Evolutionary conservation across 2,888 invertebrate species (phyloP), one percentile per base, ranked within the genome.

Genomic region (Diadegma fenestrale): DNA sequence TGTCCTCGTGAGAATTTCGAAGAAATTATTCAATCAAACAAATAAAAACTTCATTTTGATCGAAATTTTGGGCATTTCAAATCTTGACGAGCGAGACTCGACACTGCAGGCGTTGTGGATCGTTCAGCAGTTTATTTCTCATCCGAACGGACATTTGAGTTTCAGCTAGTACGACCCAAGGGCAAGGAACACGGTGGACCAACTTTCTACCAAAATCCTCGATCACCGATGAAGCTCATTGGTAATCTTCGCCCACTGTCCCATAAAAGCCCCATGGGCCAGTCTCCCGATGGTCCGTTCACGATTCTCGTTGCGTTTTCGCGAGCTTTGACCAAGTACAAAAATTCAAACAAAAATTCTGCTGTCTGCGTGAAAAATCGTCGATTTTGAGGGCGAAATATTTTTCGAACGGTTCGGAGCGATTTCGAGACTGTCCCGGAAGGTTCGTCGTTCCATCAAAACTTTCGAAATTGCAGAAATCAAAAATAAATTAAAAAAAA

Each of bases 101-200:
- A 72, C 41, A 77, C 43, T 61, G 22, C 63, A 73, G 66, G 77
- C 66, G 22, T 54, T 48, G 51, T n/a, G 63, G 19, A 72, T 33
- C 63, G 48, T 58, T 54, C 68, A 84, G 82, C 76, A 79, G 80
- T 81, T 80, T 86, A 79, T 85, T 87, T 85, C 78, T 87, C 83
- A 88, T 82, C 63, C 82, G 78, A 69, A 61, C 81, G 86, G 85
- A 76, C 30, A 86, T 91, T 92, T 91, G 81, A 91, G 91, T 93
- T 93, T 92, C 92, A 93, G 92, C 90, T 87, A 69, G 82, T 84
- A 51, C 63, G 26, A 87, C 88, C 84, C 81, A 82, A 68, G 75
- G 84, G 82, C 84, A 84, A 30, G 82, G 58, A 85, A 26, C 66
- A 82, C 61, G 69, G 64, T 69, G 84, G 85, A 85, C 73, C 87